A percentile compares a stretch with the other conserved stretches of the same genome.
These are phyloP conservation scores for Ptilodon capucinus DNA, from an alignment of 2,888 invertebrate species.

Conservation along the genomic window DNA sequence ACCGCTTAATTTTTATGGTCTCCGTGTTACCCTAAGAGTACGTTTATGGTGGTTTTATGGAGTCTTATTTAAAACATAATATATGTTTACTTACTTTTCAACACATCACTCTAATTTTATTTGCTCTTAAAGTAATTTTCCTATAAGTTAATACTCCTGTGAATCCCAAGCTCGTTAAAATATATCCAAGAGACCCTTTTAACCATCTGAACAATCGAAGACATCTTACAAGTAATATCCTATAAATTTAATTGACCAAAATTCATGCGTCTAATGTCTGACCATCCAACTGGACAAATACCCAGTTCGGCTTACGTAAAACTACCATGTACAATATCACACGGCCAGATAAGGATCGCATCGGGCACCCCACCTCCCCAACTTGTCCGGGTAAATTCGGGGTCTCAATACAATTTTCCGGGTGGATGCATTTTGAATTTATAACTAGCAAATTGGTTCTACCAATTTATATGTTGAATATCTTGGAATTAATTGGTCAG, in stretches of 20 bases:
- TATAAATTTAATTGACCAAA: slow-evolving; percentile 42
- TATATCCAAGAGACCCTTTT: too few relatives aligned
- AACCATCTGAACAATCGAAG: too few relatives aligned
- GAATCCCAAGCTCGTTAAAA: too few relatives aligned
- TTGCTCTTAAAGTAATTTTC: too few relatives aligned
- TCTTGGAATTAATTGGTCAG: slow-evolving; percentile 74
- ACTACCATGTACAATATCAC: slow-evolving; percentile 52
- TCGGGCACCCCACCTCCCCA: slow-evolving; percentile 36
- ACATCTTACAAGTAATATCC: slow-evolving; percentile 32
- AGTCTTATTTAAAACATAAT: slow-evolving; percentile 39
- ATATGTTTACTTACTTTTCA: too few relatives aligned
- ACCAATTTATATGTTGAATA: slow-evolving; percentile 77
- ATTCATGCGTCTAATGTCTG: slow-evolving; percentile 42
- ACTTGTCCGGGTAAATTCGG: slow-evolving; percentile 50
- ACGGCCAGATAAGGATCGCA: slow-evolving; percentile 27
- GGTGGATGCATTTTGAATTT: slow-evolving; percentile 80
- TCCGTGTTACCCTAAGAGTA: slow-evolving; percentile 35
- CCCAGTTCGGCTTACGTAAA: slow-evolving; percentile 54
- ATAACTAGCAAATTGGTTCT: slow-evolving; percentile 79
- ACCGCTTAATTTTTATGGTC: slow-evolving; percentile 67
- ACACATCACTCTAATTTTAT: too few relatives aligned
- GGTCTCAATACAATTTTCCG: slow-evolving; percentile 79
- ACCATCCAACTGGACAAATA: slow-evolving; percentile 59
- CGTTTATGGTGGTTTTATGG: slow-evolving; percentile 42
- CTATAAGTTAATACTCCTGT: too few relatives aligned